These are phyloP conservation scores for Trisateles emortualis DNA, from an alignment of 2,888 invertebrate genomes.

Conservation along the genomic window DNA sequence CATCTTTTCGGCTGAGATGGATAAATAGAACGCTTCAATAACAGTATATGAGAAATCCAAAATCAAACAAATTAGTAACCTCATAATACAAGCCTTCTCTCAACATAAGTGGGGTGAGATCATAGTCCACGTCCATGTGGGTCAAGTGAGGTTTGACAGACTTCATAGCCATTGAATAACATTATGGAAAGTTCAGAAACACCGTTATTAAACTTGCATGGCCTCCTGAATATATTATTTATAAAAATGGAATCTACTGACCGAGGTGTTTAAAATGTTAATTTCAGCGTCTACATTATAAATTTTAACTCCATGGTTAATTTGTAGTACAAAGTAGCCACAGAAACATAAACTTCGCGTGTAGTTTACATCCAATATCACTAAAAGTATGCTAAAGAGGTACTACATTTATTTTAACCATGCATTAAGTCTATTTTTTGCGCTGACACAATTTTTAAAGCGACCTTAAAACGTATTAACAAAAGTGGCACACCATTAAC, in stretches of 20 bases:
- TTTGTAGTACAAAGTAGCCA: neutral
- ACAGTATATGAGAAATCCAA: no score
- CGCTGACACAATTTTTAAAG: constrained; percentile 20
- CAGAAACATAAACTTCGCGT: neutral
- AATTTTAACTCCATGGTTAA: neutral
- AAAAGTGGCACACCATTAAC: constrained; percentile 41
- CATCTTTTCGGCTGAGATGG: no score
- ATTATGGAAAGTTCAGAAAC: no score
- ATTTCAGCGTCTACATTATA: neutral
- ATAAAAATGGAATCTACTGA: neutral
- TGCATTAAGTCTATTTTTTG: constrained; percentile 1
- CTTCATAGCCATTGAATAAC: no score
- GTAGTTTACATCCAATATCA: neutral
- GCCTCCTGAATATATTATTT: no score
- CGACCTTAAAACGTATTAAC: constrained; percentile 32
- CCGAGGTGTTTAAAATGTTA: neutral
- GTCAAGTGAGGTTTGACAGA: no score
- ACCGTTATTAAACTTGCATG: no score
- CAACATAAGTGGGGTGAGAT: no score
- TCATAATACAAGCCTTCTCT: no score
- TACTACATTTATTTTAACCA: neutral
- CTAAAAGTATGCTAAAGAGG: constrained; percentile 5
- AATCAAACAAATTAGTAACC: no score
- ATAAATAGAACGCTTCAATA: no score
- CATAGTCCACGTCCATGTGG: no score